phyloP scores from a whole-genome alignment of 1,140 invertebrate genomes.

The Eufriesea mexicana region DNA sequence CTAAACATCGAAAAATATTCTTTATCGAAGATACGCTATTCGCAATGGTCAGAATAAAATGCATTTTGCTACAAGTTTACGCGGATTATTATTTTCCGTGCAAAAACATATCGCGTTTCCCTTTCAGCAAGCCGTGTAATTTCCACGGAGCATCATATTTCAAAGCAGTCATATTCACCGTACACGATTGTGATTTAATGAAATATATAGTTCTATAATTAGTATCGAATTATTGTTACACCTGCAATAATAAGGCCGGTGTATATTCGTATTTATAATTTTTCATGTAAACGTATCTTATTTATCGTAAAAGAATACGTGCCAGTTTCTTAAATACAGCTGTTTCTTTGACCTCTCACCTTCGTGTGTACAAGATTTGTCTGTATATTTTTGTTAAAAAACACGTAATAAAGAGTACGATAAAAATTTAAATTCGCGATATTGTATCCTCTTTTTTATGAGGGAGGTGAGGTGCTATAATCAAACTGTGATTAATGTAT shows the following conservation, averaged over 20 bases:
- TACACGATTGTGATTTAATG: background rate
- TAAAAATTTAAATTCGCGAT: background rate
- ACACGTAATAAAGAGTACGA: background rate
- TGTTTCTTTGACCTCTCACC: background rate
- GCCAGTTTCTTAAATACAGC: background rate
- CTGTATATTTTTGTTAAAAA: background rate
- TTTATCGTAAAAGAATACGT: background rate
- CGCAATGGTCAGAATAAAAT: background rate
- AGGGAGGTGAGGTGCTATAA: too few relatives aligned
- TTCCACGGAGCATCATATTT: background rate
- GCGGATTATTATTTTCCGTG: constrained; percentile 3
- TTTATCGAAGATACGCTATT: background rate
- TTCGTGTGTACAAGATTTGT: background rate
- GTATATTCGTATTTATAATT: background rate
- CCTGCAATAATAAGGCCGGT: background rate
- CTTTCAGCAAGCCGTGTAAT: background rate
- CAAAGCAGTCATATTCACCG: background rate
- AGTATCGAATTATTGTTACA: background rate
- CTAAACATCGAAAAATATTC: background rate
- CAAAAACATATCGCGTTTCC: constrained; percentile 24
- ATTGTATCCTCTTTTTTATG: too few relatives aligned
- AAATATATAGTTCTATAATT: background rate
- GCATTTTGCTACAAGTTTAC: background rate
- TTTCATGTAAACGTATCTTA: background rate
- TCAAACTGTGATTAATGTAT: too few relatives aligned